A percentile compares a stretch with the other conserved stretches of the same genome.
Conservation (phyloP, 2,113 vertebrate species). For the Ctenomys sociabilis region DNA sequence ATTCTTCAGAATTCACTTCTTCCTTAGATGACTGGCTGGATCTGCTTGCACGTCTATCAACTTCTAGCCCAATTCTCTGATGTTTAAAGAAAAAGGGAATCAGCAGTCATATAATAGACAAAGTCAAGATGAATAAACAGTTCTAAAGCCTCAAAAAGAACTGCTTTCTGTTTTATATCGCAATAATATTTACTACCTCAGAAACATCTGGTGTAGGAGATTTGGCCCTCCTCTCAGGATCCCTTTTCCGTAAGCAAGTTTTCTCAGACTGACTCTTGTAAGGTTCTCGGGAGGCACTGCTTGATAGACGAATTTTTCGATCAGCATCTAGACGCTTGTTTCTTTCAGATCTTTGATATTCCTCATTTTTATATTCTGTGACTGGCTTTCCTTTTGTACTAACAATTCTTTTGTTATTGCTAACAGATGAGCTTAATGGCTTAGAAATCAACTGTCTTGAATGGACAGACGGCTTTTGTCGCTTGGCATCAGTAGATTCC, state of each 20-base stretch:
- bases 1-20: conserved; percentile 93
- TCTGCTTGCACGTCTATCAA: conserved; percentile 89
- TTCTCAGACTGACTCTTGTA: conserved; percentile 91
- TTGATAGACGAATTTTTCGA: conserved; percentile 88
- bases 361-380: conserved; percentile 90
- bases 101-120: conserved; percentile 82
- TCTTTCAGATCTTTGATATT: conserved; percentile 91
- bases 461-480: conserved; percentile 92
- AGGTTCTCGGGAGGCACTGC: conserved; percentile 85
- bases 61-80: conserved; percentile 91
- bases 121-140: conserved; percentile 80
- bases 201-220: conserved; percentile 89
- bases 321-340: conserved; percentile 89
- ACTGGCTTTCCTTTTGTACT: conserved; percentile 85
- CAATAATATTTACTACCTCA: conserved; percentile 87
- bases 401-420: conserved; percentile 90
- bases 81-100: conserved; percentile 88
- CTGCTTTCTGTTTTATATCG: conserved; percentile 82
- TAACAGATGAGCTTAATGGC: conserved; percentile 86
- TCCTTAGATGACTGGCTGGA: conserved; percentile 93
- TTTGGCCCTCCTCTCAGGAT: conserved; percentile 90
- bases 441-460: conserved; percentile 91
- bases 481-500: conserved; percentile 91
- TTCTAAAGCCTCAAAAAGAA: conserved; percentile 81
- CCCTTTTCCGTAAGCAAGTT: conserved; percentile 88